Percentiles rank a stretch among this genome's conserved stretches.
Conservation (phyloP, 2,888 invertebrate genomes). For the Leptothorax acervorum region DNA sequence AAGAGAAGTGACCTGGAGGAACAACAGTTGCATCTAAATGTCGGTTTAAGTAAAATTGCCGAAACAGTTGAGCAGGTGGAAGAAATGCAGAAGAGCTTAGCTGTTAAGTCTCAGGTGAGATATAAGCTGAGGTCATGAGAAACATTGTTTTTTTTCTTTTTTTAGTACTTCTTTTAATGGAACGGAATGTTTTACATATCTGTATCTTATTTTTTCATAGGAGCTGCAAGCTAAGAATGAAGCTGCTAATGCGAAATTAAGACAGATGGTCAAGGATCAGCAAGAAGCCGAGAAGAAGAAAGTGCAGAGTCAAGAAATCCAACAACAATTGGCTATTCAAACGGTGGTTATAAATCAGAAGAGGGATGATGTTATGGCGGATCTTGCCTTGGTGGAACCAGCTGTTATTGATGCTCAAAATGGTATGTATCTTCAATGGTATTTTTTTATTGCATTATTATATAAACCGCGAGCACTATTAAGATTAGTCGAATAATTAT, state of each 20-base stretch:
- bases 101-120: conserved; percentile 95
- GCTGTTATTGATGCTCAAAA: conserved; percentile 99
- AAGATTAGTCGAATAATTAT: not conserved
- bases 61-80: conserved; percentile 99
- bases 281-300: conserved; percentile 99
- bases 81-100: conserved; percentile 99
- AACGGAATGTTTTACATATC: not conserved
- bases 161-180: not conserved
- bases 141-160: not conserved
- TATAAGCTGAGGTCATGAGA: not conserved
- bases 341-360: conserved; percentile 97
- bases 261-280: conserved; percentile 99
- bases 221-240: conserved; percentile 98
- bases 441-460: not conserved
- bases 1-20: conserved; percentile 99
- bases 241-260: conserved; percentile 99
- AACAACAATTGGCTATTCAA: conserved; percentile 93
- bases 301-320: conserved; percentile 98
- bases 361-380: conserved; percentile 97
- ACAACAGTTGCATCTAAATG: conserved; percentile 99
- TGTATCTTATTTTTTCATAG: conserved; percentile 80
- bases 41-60: conserved; percentile 99
- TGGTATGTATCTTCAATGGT: conserved; percentile 87
- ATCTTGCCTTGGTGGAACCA: conserved; percentile 98
- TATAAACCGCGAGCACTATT: not conserved